Evolutionary conservation across 2,888 invertebrate species (phyloP).

Genomic region (Drosophila percnosoma): DNA sequence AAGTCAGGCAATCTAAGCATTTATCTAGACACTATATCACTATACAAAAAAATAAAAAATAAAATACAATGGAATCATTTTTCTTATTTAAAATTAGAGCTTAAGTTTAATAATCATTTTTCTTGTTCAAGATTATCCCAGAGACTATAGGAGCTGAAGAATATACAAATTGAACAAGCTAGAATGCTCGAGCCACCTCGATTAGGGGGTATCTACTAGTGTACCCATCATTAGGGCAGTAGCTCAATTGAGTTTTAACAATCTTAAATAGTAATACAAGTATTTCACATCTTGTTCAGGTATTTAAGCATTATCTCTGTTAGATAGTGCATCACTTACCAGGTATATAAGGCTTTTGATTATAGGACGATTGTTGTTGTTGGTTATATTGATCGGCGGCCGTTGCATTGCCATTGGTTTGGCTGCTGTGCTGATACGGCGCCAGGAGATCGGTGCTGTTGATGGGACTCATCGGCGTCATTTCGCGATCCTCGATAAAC

Average conservation of each 20-base stretch:
- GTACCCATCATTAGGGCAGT: too few relatives aligned
- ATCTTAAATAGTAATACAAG: rapidly evolving
- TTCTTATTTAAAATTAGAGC: neutral
- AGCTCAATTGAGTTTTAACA: neutral
- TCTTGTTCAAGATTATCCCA: too few relatives aligned
- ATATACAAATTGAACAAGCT: too few relatives aligned
- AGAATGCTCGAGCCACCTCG: too few relatives aligned
- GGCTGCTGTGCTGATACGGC: constrained; percentile 69
- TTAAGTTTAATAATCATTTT: neutral
- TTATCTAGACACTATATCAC: neutral
- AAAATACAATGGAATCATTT: neutral
- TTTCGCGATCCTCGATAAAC: constrained; percentile 86
- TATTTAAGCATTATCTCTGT: neutral
- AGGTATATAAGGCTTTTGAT: constrained; percentile 86
- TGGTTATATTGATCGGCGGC: constrained; percentile 83
- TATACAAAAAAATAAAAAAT: too few relatives aligned
- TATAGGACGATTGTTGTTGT: constrained; percentile 85
- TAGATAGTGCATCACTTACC: constrained; percentile 68
- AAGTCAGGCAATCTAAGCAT: neutral
- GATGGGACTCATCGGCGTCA: constrained; percentile 86
- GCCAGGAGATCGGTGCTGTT: constrained; percentile 83
- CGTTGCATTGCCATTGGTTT: constrained; percentile 78
- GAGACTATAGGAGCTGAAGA: neutral
- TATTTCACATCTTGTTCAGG: rapidly evolving
- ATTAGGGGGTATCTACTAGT: too few relatives aligned